Conservation (phyloP, 2,113 vertebrate species). For the Cinclus mexicanus region DNA sequence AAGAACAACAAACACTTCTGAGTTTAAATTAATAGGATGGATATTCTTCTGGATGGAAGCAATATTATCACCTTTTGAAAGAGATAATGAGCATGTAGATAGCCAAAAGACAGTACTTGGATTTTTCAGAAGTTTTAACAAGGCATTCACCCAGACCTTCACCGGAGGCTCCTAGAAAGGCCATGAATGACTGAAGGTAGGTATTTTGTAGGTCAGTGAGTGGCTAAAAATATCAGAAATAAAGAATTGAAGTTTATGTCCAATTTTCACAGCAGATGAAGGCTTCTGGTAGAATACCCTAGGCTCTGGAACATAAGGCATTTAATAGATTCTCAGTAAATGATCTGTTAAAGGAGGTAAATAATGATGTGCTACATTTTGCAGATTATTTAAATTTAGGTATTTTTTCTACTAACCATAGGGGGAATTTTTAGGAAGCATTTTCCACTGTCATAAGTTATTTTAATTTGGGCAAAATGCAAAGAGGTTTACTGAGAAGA, state of each 20-base stretch:
- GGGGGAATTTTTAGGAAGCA: rapidly evolving
- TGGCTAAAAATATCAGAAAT: background rate
- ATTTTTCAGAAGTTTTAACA: background rate
- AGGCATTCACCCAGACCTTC: background rate
- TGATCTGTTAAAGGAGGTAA: background rate
- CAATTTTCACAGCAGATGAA: background rate
- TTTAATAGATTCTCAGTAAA: background rate
- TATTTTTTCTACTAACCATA: background rate
- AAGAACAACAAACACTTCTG: background rate
- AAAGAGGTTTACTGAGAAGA: background rate
- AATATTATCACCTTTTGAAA: background rate
- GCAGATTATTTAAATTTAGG: background rate
- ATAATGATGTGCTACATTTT: background rate
- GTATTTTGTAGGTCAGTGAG: background rate
- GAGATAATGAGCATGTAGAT: background rate
- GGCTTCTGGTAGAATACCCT: background rate
- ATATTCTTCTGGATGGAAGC: background rate
- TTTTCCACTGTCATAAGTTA: background rate
- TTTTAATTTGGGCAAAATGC: background rate
- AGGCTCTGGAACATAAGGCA: rapidly evolving
- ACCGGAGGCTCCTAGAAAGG: background rate
- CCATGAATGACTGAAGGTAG: background rate
- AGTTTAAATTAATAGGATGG: background rate
- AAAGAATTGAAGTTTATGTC: background rate
- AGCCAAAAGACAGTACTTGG: background rate